A percentile compares a stretch with the other conserved stretches of the same genome.
phyloP scores from a whole-genome alignment of 2,797 vertebrate species.

The Melanotaenia maccullochi region DNA sequence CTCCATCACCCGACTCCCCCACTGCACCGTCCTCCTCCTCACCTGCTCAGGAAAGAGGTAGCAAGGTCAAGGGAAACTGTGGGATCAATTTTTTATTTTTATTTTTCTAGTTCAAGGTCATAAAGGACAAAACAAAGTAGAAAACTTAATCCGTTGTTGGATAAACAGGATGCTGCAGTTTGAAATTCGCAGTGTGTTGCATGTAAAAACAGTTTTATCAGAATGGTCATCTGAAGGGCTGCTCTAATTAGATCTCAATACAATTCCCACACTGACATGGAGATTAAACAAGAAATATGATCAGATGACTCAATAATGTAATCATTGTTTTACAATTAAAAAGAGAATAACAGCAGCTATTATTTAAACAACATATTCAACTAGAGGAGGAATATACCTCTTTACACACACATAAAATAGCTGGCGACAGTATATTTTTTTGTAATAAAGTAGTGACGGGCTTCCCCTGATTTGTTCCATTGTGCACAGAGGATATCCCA shows the following conservation, averaged over 20 bases:
- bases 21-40: slow-evolving; percentile 67
- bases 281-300: slow-evolving; percentile 28
- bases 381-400: no score
- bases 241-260: slow-evolving; percentile 14
- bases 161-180: slow-evolving; percentile 29
- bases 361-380: background rate
- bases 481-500: slow-evolving; percentile 74
- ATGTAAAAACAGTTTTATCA: slow-evolving; percentile 40
- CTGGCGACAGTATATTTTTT: slow-evolving; percentile 7
- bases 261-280: background rate
- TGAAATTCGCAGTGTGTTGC: slow-evolving; percentile 7
- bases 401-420: slow-evolving; percentile 21
- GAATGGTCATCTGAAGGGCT: slow-evolving; percentile 11
- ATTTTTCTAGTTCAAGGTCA: background rate
- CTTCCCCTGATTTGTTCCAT: slow-evolving; percentile 69
- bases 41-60: slow-evolving; percentile 29
- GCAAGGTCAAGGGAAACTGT: background rate
- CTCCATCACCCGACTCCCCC: slow-evolving; percentile 74
- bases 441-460: slow-evolving; percentile 21
- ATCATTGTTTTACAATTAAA: slow-evolving; percentile 10
- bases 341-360: background rate
- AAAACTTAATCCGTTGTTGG: background rate
- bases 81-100: background rate
- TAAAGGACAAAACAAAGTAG: background rate
- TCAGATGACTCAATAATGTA: background rate